Evolutionary conservation across 2,113 vertebrate species (phyloP).

Genomic region (Cyanistes caeruleus): DNA sequence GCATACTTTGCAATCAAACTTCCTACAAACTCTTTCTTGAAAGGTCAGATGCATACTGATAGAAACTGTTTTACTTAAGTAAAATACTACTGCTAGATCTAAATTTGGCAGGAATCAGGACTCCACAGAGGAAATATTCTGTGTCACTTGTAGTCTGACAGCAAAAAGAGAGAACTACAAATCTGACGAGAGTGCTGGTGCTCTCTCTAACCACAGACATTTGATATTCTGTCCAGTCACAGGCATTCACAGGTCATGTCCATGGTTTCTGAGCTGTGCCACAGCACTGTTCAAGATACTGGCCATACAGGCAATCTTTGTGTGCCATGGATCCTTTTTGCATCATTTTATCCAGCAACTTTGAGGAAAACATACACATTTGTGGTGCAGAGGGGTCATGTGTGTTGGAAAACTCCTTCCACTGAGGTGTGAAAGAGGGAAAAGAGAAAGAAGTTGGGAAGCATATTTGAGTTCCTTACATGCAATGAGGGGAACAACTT

Average conservation of each 20-base stretch:
- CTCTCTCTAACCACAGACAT: background rate
- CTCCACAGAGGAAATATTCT: background rate
- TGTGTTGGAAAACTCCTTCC: background rate
- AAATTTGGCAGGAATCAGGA: background rate
- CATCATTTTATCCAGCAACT: background rate
- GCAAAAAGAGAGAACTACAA: background rate
- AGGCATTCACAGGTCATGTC: background rate
- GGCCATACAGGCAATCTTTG: background rate
- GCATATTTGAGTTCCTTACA: background rate
- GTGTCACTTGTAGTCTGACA: background rate
- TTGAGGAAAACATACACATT: background rate
- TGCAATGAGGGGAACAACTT: background rate
- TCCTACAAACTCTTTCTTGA: background rate
- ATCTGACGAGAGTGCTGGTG: accelerated
- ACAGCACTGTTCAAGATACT: background rate
- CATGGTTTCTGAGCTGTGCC: background rate
- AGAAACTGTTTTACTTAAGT: background rate
- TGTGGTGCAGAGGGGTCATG: background rate
- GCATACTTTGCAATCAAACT: background rate
- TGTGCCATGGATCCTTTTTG: background rate
- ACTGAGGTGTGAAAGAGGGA: background rate
- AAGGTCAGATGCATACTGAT: background rate
- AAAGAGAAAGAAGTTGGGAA: background rate
- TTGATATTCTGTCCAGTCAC: background rate
- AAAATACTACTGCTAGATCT: background rate